Evolutionary conservation across 2,797 vertebrate genomes (phyloP), one percentile per base, ranked within the genome.

Genomic region (Brachymystax lenok): DNA sequence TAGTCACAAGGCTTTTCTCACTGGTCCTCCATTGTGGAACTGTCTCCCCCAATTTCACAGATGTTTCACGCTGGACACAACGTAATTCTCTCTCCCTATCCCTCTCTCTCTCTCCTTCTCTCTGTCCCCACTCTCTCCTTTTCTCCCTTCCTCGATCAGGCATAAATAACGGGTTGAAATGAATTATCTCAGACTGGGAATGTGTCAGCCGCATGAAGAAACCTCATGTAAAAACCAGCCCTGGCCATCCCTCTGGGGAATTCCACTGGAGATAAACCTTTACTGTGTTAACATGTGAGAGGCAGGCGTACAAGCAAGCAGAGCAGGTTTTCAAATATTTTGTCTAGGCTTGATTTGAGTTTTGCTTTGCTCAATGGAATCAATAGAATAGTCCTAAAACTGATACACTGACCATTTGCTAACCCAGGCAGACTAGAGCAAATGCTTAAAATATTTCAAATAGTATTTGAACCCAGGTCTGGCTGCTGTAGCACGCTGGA

Each of bases 111-210:
- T 17, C 0, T 70, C 30, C 1, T 52, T 21, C 69, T 70, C 30
- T 3, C 54, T 14, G 69, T 68, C 50, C 28, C 3, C 74, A 78
- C 46, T 21, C 33, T 28, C 17, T 8, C 30, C 35, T 24, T 24
- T 74, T 77, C 79, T 81, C 17, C 69, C 76, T 28, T 33, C 3
- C 40, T 76, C 54, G 73, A 33, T 70, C 21, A 21, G 30, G 61
- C 70, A 64, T 73, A 74, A 66, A 46, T 24, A 59, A 61, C 54
- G 40, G 71, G 68, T n/a, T 71, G 17, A 87, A 86, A 89, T 91
- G 90, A 86, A 91, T 93, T 88, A 84, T 79, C 80, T 85, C 76
- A 56, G 86, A 82, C 74, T 70, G 81, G 77, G 76, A 81, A 80
- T 85, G 24, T 24, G 24, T 24, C 24, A 24, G 24, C 24, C 24